Evolutionary conservation across 2,888 invertebrate genomes (phyloP).

Genomic region (Monopis laevigella): DNA sequence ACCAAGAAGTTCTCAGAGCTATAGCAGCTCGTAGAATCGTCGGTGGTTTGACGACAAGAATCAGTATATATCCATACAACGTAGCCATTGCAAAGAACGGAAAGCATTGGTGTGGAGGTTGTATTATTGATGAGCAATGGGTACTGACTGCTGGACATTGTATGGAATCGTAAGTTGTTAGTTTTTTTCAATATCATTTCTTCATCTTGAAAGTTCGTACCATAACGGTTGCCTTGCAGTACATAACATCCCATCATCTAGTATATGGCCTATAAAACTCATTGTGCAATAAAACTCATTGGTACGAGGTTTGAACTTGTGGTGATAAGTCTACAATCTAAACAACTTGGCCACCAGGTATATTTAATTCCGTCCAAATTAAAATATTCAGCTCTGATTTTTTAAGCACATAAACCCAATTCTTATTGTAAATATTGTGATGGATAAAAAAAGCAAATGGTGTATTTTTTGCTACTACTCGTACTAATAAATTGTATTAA

Average conservation of each 20-base stretch:
- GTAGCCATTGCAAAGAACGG: slow-evolving; percentile 47
- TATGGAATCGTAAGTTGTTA: slow-evolving; percentile 45
- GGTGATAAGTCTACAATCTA: too few species aligned
- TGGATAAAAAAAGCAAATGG: background rate
- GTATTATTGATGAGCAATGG: slow-evolving; percentile 60
- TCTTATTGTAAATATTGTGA: background rate
- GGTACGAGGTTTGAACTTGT: too few species aligned
- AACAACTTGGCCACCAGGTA: too few species aligned
- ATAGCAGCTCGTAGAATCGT: slow-evolving; percentile 51
- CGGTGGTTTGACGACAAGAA: slow-evolving; percentile 54
- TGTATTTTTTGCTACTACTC: background rate
- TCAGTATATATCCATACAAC: slow-evolving; percentile 56
- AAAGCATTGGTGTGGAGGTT: slow-evolving; percentile 57
- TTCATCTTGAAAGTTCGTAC: background rate
- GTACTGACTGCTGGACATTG: slow-evolving; percentile 57
- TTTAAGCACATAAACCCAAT: background rate
- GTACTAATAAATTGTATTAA: background rate
- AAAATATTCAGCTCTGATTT: too few species aligned
- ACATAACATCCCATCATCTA: too few species aligned
- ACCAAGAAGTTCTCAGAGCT: slow-evolving; percentile 41
- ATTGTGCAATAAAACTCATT: too few species aligned
- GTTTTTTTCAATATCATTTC: background rate
- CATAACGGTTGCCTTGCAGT: too few species aligned
- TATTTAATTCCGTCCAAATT: too few species aligned
- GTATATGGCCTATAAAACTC: too few species aligned